These are phyloP conservation scores for Phrynosoma blainvillii DNA, from an alignment of 2,113 vertebrate species.

Conservation along the genomic window DNA sequence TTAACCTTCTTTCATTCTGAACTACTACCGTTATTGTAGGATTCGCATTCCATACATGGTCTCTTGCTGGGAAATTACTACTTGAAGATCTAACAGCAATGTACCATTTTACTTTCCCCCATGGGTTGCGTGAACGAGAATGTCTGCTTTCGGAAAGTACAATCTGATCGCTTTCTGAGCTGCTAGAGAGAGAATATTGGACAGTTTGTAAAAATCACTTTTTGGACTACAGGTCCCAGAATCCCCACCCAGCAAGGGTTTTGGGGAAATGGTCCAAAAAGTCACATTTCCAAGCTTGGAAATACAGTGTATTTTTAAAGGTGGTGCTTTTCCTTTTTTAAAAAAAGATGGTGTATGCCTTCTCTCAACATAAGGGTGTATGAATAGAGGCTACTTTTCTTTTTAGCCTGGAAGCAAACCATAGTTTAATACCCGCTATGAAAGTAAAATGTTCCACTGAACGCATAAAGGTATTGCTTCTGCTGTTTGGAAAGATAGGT, in stretches of 20 bases:
- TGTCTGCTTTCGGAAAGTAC: too few species aligned
- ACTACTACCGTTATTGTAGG: too few species aligned
- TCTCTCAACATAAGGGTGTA: not conserved
- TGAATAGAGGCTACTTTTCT: not conserved
- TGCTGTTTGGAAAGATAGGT: not conserved
- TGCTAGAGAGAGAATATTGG: slow-evolving; percentile 13
- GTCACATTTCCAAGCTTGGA: too few species aligned
- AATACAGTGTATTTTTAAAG: not conserved
- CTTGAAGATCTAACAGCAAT: too few species aligned
- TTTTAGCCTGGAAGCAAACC: not conserved
- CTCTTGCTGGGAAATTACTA: too few species aligned
- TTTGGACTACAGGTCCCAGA: not conserved
- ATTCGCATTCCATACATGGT: too few species aligned
- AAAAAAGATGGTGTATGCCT: too few species aligned
- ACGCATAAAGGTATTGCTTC: not conserved
- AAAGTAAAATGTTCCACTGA: not conserved
- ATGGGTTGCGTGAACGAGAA: too few species aligned
- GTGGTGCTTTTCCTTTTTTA: not conserved
- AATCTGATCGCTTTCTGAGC: not conserved
- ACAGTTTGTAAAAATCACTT: not conserved
- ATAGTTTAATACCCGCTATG: not conserved
- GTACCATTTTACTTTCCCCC: too few species aligned
- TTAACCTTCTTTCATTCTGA: not conserved
- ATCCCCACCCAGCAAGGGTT: not conserved
- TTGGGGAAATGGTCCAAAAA: not conserved